Evolutionary conservation across 2,113 vertebrate species (phyloP), one percentile per base, ranked within the genome.

Genomic region (Merops nubicus): DNA sequence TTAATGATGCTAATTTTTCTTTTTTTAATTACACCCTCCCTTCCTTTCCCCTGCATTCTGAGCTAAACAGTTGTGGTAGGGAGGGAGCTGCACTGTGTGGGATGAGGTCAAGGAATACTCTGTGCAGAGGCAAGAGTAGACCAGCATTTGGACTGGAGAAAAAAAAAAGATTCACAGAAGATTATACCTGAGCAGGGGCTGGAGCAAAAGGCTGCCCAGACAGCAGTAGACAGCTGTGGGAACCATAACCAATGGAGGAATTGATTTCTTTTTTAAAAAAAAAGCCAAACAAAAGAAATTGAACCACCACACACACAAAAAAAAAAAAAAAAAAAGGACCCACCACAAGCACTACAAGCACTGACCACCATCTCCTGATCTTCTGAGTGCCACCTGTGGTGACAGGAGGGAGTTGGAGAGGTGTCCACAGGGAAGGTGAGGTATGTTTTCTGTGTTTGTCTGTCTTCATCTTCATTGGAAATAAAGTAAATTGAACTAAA

Each of bases 81-180:
- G n/a, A 48, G 33, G 5, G 36, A 64, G 40, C 68, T 47, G 48
- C 57, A 73, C 22, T 3, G 1, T 10, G 3, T 19, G 57, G 43
- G 26, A 73, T 0, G 2, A 84, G 16, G 45, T 36, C 67, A 78
- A 29, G 28, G 50, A 78, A 17, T 31, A 34, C 22, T 8, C 50
- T 62, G 33, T n/a, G 31, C 10, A 45, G 47, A 60, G 19, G 48
- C 8, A 82, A 36, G 43, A 70, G 11, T 19, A 65, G 25, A 47
- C 6, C 11, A 62, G n/a, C 22, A 65, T 0, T 51, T 12, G 3
- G 1, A 14, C 8, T 43, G 31, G 22, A 74, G 16, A 18, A 57
- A 50, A 28, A 57, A 50, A 28, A 64, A 81, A 45, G 22, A 40
- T 18, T n/a, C 13, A 31, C 0, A 2, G 21, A 12, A 0, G 0